Conservation (phyloP, 1,140 invertebrate species). For the Cydia amplana region DNA sequence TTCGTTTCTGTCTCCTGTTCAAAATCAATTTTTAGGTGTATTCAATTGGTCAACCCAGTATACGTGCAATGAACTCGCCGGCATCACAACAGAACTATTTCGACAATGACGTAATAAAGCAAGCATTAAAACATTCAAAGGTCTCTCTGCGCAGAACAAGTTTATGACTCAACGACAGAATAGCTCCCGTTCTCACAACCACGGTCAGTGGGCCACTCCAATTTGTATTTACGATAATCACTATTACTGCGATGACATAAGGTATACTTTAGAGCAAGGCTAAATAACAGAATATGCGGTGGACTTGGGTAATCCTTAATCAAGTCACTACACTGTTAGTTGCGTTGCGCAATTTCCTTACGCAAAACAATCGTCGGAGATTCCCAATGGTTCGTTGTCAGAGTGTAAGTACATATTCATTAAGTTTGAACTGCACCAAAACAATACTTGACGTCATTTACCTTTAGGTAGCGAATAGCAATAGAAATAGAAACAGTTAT, state of each 20-base stretch:
- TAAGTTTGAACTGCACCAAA: not conserved
- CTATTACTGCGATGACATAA: conserved; percentile 25
- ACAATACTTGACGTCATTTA: not conserved
- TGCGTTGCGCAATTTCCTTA: conserved; percentile 19
- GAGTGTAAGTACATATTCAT: not conserved
- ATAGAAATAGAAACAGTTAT: not conserved
- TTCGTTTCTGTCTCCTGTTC: too few species aligned
- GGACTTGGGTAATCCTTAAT: conserved; percentile 24
- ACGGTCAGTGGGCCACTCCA: conserved; percentile 22
- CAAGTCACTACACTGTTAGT: conserved; percentile 20
- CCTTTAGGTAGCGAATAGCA: not conserved
- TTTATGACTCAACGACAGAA: conserved; percentile 19
- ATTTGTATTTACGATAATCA: conserved; percentile 1
- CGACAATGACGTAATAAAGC: conserved; percentile 20
- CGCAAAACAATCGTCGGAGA: conserved; percentile 8
- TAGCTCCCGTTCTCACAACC: conserved; percentile 18
- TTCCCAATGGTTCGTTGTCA: not conserved
- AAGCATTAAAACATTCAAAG: conserved; percentile 24
- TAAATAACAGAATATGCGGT: conserved; percentile 12
- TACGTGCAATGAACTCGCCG: not conserved
- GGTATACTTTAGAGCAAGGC: conserved; percentile 14
- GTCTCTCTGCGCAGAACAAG: conserved; percentile 6
- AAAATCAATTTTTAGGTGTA: too few species aligned
- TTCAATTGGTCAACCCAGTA: not conserved
- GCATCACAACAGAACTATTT: not conserved